phyloP scores from a whole-genome alignment of 2,888 invertebrate species.

The Orchesellides sinensis region DNA sequence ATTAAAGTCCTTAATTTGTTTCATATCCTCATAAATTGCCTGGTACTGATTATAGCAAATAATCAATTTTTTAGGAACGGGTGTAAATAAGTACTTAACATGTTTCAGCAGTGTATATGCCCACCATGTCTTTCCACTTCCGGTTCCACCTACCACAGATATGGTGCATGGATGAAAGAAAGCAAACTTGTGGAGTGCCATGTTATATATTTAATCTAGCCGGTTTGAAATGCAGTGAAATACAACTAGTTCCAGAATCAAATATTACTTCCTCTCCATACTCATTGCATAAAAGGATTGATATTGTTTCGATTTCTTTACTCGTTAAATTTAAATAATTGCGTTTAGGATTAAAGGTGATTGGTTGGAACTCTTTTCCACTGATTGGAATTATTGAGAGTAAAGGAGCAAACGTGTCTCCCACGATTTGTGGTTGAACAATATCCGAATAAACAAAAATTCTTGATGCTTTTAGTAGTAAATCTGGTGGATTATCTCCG shows the following conservation, averaged over 20 bases:
- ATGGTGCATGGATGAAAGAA: background rate
- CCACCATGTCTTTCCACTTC: background rate
- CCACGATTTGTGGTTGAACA: slow-evolving; percentile 20
- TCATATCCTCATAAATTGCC: slow-evolving; percentile 26
- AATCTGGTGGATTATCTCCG: slow-evolving; percentile 1
- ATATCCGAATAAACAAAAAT: slow-evolving; percentile 28
- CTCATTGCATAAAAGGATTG: background rate
- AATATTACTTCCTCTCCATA: slow-evolving; percentile 1
- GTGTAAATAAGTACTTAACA: background rate
- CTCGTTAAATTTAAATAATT: background rate
- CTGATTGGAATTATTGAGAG: background rate
- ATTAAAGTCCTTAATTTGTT: background rate
- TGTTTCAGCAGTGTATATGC: background rate
- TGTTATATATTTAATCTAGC: background rate
- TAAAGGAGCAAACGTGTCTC: slow-evolving; percentile 37
- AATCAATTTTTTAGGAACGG: background rate
- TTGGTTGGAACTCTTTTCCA: background rate
- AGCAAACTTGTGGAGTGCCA: background rate
- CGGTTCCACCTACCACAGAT: background rate
- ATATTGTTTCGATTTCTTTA: background rate
- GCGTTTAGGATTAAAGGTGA: background rate
- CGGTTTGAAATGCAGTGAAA: background rate
- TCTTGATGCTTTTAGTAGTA: background rate
- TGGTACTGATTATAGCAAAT: slow-evolving; percentile 43
- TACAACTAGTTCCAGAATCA: background rate